These are phyloP conservation scores for Alfaro cultratus DNA, from an alignment of 2,797 vertebrate genomes.

Conservation along the genomic window DNA sequence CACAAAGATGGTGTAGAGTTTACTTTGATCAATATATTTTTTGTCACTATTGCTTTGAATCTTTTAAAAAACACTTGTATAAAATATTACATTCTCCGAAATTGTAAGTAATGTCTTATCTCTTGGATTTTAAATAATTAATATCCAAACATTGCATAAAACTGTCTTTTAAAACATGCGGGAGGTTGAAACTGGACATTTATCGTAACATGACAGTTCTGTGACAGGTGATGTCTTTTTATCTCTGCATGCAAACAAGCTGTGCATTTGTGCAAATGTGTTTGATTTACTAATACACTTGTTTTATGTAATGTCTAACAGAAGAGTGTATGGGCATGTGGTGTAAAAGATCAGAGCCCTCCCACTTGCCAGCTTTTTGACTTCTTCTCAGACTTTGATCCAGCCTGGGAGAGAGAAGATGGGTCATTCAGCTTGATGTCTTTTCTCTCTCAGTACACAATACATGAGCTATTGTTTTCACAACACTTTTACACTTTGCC, in stretches of 20 bases:
- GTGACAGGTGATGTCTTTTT: not conserved
- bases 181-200: not conserved
- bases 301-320: slow-evolving; percentile 26
- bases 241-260: not conserved
- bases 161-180: not conserved
- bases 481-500: slow-evolving; percentile 39
- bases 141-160: not conserved
- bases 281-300: slow-evolving; percentile 15
- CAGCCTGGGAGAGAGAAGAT: slow-evolving; percentile 25
- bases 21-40: not conserved
- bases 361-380: slow-evolving; percentile 43
- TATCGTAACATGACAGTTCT: not conserved
- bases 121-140: not conserved
- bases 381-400: slow-evolving; percentile 42
- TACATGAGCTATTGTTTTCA: slow-evolving; percentile 13
- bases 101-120: not conserved
- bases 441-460: slow-evolving; percentile 3
- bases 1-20: not conserved
- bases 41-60: not conserved
- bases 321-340: slow-evolving; percentile 29
- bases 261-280: slow-evolving; percentile 3
- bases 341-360: slow-evolving; percentile 54
- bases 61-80: not conserved
- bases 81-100: not conserved
- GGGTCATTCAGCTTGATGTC: slow-evolving; percentile 19